phyloP scores from a whole-genome alignment of 2,797 vertebrate species.

The Sternotherus odoratus region DNA sequence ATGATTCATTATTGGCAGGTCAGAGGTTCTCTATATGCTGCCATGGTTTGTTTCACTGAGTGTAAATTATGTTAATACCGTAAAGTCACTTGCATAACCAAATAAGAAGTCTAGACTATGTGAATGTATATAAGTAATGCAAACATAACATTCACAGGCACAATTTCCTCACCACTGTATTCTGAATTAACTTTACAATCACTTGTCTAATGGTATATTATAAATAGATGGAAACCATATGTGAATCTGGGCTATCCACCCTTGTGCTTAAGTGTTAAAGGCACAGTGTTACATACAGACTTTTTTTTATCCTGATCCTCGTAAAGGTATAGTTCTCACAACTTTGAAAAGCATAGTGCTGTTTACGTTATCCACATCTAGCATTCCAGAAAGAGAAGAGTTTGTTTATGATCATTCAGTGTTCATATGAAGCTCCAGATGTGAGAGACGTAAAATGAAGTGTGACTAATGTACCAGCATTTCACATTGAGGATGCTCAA shows the following conservation, averaged over 20 bases:
- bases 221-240: slow-evolving; percentile 17
- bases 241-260: slow-evolving; percentile 21
- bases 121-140: slow-evolving; percentile 1
- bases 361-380: not conserved
- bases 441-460: not conserved
- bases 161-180: slow-evolving; percentile 23
- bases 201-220: not conserved
- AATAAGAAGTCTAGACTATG: slow-evolving; percentile 3
- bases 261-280: not conserved
- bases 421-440: not conserved
- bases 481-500: not conserved
- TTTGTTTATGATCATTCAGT: not conserved
- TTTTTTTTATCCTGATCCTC: not conserved
- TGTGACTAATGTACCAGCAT: not conserved
- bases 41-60: slow-evolving; percentile 14
- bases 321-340: not conserved
- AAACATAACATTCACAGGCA: slow-evolving; percentile 14
- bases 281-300: not conserved
- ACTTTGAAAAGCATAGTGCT: not conserved
- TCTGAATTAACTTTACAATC: slow-evolving; percentile 31
- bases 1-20: not conserved
- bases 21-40: not conserved
- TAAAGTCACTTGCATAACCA: not conserved
- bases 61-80: not conserved
- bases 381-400: slow-evolving; percentile 18